phyloP scores from a whole-genome alignment of 2,888 invertebrate species.

The Nymphalis c-album region DNA sequence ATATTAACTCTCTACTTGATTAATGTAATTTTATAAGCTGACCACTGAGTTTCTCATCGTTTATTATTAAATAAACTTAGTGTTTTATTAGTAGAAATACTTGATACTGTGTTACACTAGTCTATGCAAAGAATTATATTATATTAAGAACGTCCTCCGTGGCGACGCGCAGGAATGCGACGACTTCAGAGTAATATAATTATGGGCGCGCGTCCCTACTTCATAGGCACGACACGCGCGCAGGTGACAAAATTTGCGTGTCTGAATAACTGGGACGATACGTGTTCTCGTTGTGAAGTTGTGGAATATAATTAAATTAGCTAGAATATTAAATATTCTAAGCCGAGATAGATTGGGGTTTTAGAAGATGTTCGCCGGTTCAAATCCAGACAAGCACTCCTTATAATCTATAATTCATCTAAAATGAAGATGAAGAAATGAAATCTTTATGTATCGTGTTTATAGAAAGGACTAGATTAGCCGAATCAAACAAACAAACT shows the following conservation, averaged over 20 bases:
- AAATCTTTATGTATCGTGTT: too few species aligned
- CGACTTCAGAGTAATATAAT: neutral
- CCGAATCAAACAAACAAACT: too few species aligned
- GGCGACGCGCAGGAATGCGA: slow-evolving; percentile 6
- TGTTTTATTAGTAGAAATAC: neutral
- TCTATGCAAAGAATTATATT: neutral
- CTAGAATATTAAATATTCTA: neutral
- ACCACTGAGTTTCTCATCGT: too few species aligned
- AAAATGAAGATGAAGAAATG: too few species aligned
- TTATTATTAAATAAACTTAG: too few species aligned
- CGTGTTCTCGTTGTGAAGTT: neutral
- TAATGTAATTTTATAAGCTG: too few species aligned
- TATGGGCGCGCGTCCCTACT: neutral
- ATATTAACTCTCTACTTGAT: too few species aligned
- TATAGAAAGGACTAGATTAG: too few species aligned
- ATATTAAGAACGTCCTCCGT: neutral
- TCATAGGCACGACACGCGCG: neutral
- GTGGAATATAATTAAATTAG: neutral
- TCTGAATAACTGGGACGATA: slow-evolving; percentile 4
- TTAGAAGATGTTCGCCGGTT: too few species aligned
- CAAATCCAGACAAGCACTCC: too few species aligned
- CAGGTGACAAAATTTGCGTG: slow-evolving; percentile 11
- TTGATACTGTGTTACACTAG: neutral
- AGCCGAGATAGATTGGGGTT: too few species aligned
- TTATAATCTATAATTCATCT: too few species aligned